These are phyloP conservation scores for Drosophila nebulosa DNA, from an alignment of 1,140 invertebrate genomes.

Conservation along the genomic window DNA sequence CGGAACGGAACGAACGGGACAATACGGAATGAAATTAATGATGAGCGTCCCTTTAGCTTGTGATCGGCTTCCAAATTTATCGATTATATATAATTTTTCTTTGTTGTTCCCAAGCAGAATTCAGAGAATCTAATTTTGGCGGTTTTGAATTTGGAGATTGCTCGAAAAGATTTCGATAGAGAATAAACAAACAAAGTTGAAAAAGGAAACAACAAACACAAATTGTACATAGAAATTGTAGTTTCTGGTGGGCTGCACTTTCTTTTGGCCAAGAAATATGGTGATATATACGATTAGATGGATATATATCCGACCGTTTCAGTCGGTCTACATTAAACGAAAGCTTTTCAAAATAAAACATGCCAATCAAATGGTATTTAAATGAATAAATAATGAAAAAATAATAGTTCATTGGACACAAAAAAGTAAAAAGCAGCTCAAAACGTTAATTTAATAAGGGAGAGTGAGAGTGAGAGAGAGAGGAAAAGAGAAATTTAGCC, in stretches of 20 bases:
- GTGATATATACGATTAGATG: conserved; percentile 38
- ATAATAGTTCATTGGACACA: background rate
- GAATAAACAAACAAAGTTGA: background rate
- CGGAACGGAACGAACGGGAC: background rate
- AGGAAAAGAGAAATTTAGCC: conserved; percentile 12
- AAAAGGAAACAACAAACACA: background rate
- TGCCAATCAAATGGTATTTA: conserved; percentile 17
- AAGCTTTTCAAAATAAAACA: conserved; percentile 21
- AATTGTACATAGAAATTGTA: background rate
- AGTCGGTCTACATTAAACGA: background rate
- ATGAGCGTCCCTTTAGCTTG: background rate
- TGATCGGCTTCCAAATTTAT: background rate
- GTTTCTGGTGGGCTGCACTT: conserved; percentile 12
- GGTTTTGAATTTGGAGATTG: background rate
- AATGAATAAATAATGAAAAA: background rate
- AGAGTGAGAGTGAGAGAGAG: background rate
- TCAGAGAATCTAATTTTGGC: conserved; percentile 12
- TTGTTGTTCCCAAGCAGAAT: conserved; percentile 69
- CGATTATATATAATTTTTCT: background rate
- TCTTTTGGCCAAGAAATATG: conserved; percentile 41
- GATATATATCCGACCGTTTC: background rate
- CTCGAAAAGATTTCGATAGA: background rate
- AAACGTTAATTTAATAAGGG: background rate
- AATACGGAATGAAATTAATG: too few relatives aligned
- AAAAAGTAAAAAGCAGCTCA: background rate